A percentile compares a stretch with the other conserved stretches of the same genome.
Evolutionary conservation across 2,113 vertebrate species (phyloP).

Genomic region (Strix uralensis): DNA sequence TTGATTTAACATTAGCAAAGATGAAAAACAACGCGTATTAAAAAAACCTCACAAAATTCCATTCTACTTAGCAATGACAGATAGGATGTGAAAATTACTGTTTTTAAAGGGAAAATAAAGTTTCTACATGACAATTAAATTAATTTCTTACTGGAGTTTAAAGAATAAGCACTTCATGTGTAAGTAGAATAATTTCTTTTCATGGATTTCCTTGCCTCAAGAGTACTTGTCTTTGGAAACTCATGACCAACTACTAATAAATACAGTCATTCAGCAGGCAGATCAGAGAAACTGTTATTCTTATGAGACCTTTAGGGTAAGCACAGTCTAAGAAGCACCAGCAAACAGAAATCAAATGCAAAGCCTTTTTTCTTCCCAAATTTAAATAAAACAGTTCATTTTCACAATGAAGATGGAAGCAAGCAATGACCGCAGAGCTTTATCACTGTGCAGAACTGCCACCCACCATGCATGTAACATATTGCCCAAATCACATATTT

Average conservation of each 20-base stretch:
- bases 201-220: background rate
- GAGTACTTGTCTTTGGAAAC: background rate
- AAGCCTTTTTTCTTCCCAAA: background rate
- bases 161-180: background rate
- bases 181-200: background rate
- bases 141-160: background rate
- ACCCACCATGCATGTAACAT: accelerated
- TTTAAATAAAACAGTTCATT: background rate
- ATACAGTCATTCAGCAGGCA: background rate
- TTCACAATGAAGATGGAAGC: background rate
- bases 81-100: background rate
- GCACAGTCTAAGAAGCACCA: background rate
- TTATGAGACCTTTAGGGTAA: background rate
- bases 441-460: background rate
- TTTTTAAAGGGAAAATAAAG: background rate
- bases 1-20: background rate
- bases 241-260: background rate
- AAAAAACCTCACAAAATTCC: background rate
- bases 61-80: background rate
- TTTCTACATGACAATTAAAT: background rate
- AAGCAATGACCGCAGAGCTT: background rate
- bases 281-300: background rate
- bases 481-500: background rate
- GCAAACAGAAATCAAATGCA: accelerated
- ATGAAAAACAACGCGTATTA: background rate